Conservation (phyloP, 2,113 vertebrate species). For the Empidonax traillii region DNA sequence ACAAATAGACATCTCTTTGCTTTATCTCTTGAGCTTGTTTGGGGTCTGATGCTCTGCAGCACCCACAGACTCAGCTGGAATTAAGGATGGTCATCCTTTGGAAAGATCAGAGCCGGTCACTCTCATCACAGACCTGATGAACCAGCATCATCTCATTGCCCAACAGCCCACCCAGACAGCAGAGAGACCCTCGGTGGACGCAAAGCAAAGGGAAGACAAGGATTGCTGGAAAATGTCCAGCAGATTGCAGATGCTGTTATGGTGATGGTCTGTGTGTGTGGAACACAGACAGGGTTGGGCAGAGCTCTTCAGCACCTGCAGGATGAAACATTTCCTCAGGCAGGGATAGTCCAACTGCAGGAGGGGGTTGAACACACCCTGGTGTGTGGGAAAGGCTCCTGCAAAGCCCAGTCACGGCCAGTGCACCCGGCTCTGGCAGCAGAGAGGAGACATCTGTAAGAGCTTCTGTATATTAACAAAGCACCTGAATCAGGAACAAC, state of each 20-base stretch:
- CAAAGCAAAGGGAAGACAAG: background rate
- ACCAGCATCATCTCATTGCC: background rate
- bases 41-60: too few relatives aligned
- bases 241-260: rapidly evolving
- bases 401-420: background rate
- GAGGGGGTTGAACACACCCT: background rate
- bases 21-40: background rate
- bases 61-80: background rate
- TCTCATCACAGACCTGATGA: background rate
- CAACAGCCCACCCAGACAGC: background rate
- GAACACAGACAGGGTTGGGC: background rate
- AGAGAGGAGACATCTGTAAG: background rate
- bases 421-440: background rate
- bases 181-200: background rate
- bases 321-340: background rate
- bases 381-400: background rate
- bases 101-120: background rate
- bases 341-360: background rate
- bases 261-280: background rate
- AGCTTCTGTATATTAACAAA: background rate
- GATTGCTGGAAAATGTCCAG: background rate
- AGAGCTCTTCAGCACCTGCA: background rate
- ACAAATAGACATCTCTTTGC: background rate
- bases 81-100: background rate
- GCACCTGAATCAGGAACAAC: background rate